Percentiles rank a stretch among this genome's conserved stretches.
Conservation (phyloP, 2,888 invertebrate species). For the Cyaniris semiargus region DNA sequence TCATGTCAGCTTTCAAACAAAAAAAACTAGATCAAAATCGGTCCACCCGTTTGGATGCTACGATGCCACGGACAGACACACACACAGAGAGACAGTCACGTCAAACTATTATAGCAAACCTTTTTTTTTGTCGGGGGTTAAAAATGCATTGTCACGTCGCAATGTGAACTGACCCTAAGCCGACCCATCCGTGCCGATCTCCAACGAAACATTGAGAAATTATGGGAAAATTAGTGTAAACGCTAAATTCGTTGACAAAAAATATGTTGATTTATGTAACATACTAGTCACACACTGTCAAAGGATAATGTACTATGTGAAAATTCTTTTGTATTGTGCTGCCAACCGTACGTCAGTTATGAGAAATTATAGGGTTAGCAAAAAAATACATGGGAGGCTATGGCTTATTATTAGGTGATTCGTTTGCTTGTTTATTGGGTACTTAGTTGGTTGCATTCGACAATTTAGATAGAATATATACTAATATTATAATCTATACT, state of each 20-base stretch:
- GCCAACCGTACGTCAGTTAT: constrained; percentile 32
- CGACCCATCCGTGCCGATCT: background rate
- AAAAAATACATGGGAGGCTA: background rate
- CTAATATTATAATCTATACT: too few species aligned
- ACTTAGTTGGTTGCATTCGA: background rate
- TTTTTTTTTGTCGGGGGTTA: too few species aligned
- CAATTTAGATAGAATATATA: too few species aligned
- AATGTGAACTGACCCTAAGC: background rate
- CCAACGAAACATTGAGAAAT: background rate
- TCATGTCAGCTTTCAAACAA: too few species aligned
- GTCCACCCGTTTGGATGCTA: too few species aligned
- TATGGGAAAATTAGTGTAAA: background rate
- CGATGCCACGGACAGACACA: too few species aligned
- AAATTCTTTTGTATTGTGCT: background rate
- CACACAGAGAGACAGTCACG: too few species aligned
- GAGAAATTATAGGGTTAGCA: constrained; percentile 37
- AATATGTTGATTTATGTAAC: background rate
- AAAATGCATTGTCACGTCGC: too few species aligned
- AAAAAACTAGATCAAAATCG: too few species aligned
- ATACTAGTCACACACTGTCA: constrained; percentile 9
- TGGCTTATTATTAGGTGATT: background rate
- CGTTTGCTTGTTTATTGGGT: background rate
- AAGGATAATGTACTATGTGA: constrained; percentile 12
- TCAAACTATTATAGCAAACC: too few species aligned
- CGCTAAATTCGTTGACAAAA: background rate